Conservation (phyloP, 2,113 vertebrate genomes). For the Trichechus manatus region DNA sequence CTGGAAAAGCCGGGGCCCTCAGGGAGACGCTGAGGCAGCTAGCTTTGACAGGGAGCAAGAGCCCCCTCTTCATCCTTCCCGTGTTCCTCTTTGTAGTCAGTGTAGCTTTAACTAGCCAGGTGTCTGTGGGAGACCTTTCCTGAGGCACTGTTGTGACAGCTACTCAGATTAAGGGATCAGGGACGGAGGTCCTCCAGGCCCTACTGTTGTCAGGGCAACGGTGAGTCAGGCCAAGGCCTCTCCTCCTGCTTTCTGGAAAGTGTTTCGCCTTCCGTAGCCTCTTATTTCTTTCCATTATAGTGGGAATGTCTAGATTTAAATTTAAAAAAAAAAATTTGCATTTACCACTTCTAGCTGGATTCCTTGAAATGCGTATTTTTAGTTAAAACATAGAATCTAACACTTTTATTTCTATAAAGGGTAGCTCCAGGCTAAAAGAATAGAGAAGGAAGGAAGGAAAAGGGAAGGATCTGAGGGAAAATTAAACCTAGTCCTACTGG, state of each 20-base stretch:
- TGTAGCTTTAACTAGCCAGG: constrained; percentile 5
- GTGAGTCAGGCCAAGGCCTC: constrained; percentile 70
- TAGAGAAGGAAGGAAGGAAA: neutral
- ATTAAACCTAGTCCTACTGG: neutral
- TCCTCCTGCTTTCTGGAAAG: constrained; percentile 65
- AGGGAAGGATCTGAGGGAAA: neutral
- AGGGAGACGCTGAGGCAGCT: neutral
- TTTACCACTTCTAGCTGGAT: neutral
- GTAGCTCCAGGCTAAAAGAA: neutral
- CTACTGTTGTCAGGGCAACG: constrained; percentile 75
- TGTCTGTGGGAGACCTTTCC: constrained; percentile 63
- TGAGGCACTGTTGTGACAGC: neutral
- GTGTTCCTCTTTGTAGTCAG: neutral
- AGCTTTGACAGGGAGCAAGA: neutral
- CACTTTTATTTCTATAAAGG: constrained; percentile 21
- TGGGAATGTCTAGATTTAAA: constrained; percentile 13
- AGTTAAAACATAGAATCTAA: constrained; percentile 6
- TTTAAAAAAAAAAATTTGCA: neutral
- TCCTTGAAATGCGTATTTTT: constrained; percentile 51
- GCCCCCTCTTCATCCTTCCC: neutral
- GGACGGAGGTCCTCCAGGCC: constrained; percentile 63
- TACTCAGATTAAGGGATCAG: constrained; percentile 77
- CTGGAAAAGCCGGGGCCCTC: neutral
- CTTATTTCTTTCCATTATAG: neutral
- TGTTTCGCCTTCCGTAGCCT: neutral